Conservation (phyloP, 1,140 invertebrate genomes). For the Bombus confusus region DNA sequence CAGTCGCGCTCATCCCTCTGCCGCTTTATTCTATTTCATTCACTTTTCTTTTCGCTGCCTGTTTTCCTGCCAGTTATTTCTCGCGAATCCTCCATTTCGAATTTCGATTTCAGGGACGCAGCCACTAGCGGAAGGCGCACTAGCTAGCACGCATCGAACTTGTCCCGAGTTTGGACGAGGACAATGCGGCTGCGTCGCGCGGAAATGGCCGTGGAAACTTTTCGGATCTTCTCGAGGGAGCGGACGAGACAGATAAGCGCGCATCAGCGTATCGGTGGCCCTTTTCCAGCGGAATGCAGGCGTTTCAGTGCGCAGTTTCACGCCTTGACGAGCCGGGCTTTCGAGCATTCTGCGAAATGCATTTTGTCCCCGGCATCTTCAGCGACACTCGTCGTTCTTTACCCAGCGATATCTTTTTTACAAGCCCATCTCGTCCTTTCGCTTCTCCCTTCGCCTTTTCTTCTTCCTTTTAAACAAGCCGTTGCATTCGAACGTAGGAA, state of each 20-base stretch:
- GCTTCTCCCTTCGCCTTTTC: background rate
- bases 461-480: background rate
- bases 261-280: slow-evolving; percentile 2
- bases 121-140: background rate
- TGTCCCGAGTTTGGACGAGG: background rate
- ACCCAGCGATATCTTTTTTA: background rate
- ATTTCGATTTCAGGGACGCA: background rate
- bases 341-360: background rate
- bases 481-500: background rate
- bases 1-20: background rate
- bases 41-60: background rate
- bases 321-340: slow-evolving; percentile 1
- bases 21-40: background rate
- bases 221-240: background rate
- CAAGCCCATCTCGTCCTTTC: background rate
- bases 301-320: slow-evolving; percentile 1
- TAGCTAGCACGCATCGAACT: background rate
- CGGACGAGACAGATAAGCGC: background rate
- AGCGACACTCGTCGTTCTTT: background rate
- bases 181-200: background rate
- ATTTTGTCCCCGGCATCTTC: background rate
- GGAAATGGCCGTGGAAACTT: slow-evolving; percentile 19
- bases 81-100: background rate
- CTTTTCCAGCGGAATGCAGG: background rate
- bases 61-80: background rate